phyloP scores from a whole-genome alignment of 2,113 vertebrate species.

The Potamarius usumacintae region DNA sequence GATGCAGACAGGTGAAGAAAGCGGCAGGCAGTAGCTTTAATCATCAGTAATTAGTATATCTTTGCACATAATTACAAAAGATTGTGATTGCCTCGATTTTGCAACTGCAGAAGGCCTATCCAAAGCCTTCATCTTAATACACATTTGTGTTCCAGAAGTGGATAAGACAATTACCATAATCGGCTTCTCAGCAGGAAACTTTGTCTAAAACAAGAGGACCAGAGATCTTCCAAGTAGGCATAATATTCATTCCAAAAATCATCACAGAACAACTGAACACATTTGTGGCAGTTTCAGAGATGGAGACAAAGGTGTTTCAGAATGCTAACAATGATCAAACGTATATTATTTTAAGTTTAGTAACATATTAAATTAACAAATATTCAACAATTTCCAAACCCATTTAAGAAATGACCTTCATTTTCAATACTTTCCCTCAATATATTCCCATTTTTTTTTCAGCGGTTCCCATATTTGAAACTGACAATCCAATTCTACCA shows the following conservation, averaged over 20 bases:
- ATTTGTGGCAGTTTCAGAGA: conserved; percentile 75
- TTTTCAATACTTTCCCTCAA: neutral
- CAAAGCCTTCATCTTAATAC: conserved; percentile 85
- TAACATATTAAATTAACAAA: conserved; percentile 1
- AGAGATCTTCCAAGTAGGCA: conserved; percentile 64
- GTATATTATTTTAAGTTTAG: conserved; percentile 27
- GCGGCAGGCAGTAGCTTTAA: conserved; percentile 88
- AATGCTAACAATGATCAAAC: conserved; percentile 34
- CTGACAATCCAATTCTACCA: neutral
- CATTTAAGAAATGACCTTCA: neutral
- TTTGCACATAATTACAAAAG: conserved; percentile 93
- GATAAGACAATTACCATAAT: conserved; percentile 92
- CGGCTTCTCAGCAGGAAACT: conserved; percentile 88
- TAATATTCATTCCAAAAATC: conserved; percentile 74
- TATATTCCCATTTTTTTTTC: neutral
- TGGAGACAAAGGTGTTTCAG: conserved; percentile 41
- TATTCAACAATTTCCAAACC: neutral
- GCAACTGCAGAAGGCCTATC: conserved; percentile 83
- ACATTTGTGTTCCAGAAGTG: conserved; percentile 92
- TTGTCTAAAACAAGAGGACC: conserved; percentile 69
- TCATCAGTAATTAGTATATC: conserved; percentile 97
- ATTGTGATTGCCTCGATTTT: conserved; percentile 97
- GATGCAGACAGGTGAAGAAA: conserved; percentile 84
- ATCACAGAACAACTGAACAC: conserved; percentile 81
- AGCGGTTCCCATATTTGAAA: neutral